These are phyloP conservation scores for Aphelocoma coerulescens DNA, from an alignment of 2,113 vertebrate species.

Conservation along the genomic window DNA sequence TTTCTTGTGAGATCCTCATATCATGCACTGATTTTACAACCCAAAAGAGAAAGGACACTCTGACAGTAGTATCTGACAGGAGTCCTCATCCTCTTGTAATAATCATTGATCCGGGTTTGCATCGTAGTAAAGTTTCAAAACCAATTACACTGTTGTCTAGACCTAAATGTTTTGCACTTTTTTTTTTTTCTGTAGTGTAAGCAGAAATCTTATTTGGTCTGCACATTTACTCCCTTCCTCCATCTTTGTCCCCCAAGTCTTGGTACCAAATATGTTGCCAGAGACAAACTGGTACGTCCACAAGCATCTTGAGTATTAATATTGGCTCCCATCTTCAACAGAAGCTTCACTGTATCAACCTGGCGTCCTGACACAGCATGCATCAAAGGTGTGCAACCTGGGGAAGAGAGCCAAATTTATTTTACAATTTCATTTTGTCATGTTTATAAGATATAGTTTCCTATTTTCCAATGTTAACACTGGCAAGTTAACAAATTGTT, in stretches of 20 bases:
- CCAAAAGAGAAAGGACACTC: background rate
- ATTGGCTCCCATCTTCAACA: constrained; percentile 90
- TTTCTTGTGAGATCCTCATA: background rate
- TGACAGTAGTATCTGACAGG: background rate
- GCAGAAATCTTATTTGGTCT: background rate
- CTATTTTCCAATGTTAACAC: background rate
- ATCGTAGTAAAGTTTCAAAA: background rate
- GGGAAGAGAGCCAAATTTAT: constrained; percentile 27
- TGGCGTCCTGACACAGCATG: constrained; percentile 88
- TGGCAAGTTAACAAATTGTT: background rate
- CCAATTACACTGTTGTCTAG: background rate
- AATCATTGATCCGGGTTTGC: background rate
- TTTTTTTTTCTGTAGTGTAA: background rate
- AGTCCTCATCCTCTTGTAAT: background rate
- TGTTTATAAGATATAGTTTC: background rate
- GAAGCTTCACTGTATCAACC: constrained; percentile 86
- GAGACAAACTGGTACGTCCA: constrained; percentile 84
- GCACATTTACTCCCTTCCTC: background rate
- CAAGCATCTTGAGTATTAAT: constrained; percentile 86
- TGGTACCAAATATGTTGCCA: constrained; percentile 86
- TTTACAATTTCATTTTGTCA: background rate
- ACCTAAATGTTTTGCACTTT: background rate
- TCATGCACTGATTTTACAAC: background rate
- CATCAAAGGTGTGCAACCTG: constrained; percentile 85
- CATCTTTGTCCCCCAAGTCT: background rate